A percentile compares a stretch with the other conserved stretches of the same genome.
Evolutionary conservation across 1,140 invertebrate species (phyloP).

Genomic region (Drosophila parabipectinata): DNA sequence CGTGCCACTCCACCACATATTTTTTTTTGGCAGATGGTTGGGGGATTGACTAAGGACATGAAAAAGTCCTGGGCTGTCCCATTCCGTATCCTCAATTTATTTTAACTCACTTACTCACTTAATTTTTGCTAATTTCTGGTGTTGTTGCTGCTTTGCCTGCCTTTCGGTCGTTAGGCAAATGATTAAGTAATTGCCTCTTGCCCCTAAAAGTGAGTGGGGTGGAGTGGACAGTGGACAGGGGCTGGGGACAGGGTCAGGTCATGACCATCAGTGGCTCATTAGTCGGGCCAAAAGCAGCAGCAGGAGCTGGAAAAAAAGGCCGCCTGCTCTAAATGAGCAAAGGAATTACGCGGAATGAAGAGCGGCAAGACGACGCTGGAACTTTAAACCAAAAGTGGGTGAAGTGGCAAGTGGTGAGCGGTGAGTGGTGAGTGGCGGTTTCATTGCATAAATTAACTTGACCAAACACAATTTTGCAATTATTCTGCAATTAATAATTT

Average conservation of each 20-base stretch:
- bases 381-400: conserved; percentile 33
- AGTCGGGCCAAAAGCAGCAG: conserved; percentile 17
- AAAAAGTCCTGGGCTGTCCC: neutral
- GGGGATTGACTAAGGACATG: conserved; percentile 3
- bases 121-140: conserved; percentile 51
- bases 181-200: conserved; percentile 47
- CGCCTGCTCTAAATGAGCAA: conserved; percentile 40
- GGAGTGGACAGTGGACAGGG: neutral
- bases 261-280: conserved; percentile 60
- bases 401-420: conserved; percentile 1
- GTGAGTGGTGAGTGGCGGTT: conserved; percentile 13
- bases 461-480: conserved; percentile 60
- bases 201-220: conserved; percentile 6
- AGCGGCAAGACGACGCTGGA: conserved; percentile 27
- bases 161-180: conserved; percentile 48
- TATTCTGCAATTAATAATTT: conserved; percentile 64
- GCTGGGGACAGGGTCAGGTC: conserved; percentile 27
- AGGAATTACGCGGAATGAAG: conserved; percentile 47
- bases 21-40: neutral
- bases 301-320: conserved; percentile 1
- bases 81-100: conserved; percentile 7
- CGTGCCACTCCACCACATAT: conserved; percentile 4
- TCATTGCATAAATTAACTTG: conserved; percentile 66
- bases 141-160: conserved; percentile 40
- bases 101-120: conserved; percentile 34